Evolutionary conservation across 2,888 invertebrate species (phyloP).

Genomic region (Sphaerophoria taeniata): DNA sequence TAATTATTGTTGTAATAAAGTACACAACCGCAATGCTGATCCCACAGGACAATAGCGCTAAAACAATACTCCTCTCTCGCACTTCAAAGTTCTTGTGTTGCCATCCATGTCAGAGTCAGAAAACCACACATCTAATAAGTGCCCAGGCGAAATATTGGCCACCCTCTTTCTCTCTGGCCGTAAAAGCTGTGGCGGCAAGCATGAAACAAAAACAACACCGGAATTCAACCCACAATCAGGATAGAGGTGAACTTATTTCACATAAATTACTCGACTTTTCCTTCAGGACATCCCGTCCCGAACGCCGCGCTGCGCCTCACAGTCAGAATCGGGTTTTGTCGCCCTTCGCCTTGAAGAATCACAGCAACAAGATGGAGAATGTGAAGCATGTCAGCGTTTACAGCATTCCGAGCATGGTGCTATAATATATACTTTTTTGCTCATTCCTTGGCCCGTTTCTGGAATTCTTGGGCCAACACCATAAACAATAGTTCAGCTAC

Average conservation of each 20-base stretch:
- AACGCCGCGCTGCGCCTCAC: background rate
- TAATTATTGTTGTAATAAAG: conserved; percentile 73
- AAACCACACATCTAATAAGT: conserved; percentile 71
- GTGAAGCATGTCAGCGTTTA: conserved; percentile 69
- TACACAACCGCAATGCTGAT: conserved; percentile 67
- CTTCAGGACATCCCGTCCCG: conserved; percentile 34
- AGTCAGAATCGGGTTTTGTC: background rate
- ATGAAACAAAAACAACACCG: background rate
- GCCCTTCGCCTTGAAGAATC: conserved; percentile 41
- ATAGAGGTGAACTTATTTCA: conserved; percentile 24
- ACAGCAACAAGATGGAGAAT: conserved; percentile 66
- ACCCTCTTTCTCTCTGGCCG: conserved; percentile 33
- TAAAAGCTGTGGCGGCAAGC: conserved; percentile 2
- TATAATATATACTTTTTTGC: conserved; percentile 23
- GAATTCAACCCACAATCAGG: too few species aligned
- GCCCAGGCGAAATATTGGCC: conserved; percentile 65
- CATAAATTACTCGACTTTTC: conserved; percentile 50
- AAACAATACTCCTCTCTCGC: conserved; percentile 3
- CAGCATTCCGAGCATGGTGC: conserved; percentile 68
- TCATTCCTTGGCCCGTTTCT: conserved; percentile 15
- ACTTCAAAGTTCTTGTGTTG: conserved; percentile 3
- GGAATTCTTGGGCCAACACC: conserved; percentile 67
- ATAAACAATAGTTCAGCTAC: conserved; percentile 71
- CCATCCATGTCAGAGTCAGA: conserved; percentile 69
- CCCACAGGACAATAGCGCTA: conserved; percentile 51